Base-by-base conservation (phyloP, 2,797 vertebrate species). In the Rousettus madagascariensis region DNA sequence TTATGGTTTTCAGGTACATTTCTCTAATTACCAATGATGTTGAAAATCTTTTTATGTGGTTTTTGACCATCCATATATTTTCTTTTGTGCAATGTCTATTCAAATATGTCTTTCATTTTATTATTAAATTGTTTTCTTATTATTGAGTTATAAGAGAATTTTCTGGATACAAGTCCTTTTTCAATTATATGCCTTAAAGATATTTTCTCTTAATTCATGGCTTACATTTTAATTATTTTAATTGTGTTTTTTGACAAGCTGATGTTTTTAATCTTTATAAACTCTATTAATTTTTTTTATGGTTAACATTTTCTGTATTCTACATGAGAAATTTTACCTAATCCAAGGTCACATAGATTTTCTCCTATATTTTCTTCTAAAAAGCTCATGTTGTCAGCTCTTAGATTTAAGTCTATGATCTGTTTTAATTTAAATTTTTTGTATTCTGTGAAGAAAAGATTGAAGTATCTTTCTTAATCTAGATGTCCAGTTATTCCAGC, bases 161-260 rank as follows among this genome's bases (percentile, higher is more conserved):
- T 66, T 82, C 49, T 71, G 8, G 38, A 77, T 38, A 71, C 20
- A 65, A 93, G n/a, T 78, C 41, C 10, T 86, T 66, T 75, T 38
- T 93, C 28, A 93, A 57, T 61, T 85, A 59, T 24, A 53, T 17
- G 13, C 22, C 78, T 82, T 59, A 89, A 12, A 93, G 51, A 65
- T 61, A 38, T 77, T 95, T 94, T 91, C n/a, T 95, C 8, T 92
- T 49, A 74, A 57, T 91, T 51, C 51, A 33, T 79, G 4, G 5
- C 36, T 91, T 86, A 26, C 16, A n/a, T 87, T 94, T 72, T 92
- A 17, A 41, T 90, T 95, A 90, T 74, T 22, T 85, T 68, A 75
- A 53, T 36, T 78, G 22, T 20, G 5, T 80, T 63, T 88, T 86
- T 65, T 91, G 33, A 71, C 33, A 91, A 66, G 26, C 33, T 94